A percentile compares a stretch with the other conserved stretches of the same genome.
Conservation (phyloP, 2,888 invertebrate genomes). For the Stenodera caucasica region DNA sequence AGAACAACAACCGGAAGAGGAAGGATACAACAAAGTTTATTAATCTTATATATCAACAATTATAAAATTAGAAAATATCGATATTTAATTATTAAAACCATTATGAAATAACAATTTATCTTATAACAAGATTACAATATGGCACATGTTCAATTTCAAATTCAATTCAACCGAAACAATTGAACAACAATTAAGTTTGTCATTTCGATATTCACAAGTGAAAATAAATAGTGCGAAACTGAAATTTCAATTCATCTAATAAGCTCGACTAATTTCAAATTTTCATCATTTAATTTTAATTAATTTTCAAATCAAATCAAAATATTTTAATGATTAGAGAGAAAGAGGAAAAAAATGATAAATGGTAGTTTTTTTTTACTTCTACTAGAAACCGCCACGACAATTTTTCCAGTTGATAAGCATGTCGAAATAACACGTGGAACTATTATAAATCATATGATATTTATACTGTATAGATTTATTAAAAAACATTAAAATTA, state of each 20-base stretch:
- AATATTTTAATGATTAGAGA: too few relatives aligned
- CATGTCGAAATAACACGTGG: slow-evolving; percentile 35
- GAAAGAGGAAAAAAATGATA: too few relatives aligned
- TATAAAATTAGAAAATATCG: not conserved
- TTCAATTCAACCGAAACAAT: not conserved
- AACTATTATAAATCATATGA: slow-evolving; percentile 34
- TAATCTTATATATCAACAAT: not conserved
- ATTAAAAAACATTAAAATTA: slow-evolving; percentile 32
- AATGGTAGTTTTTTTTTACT: too few relatives aligned
- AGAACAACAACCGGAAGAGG: not conserved
- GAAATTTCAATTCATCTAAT: not conserved
- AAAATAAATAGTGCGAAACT: not conserved
- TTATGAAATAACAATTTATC: not conserved
- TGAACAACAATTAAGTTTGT: not conserved
- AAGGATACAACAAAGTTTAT: not conserved
- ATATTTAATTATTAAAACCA: not conserved
- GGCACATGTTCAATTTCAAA: not conserved
- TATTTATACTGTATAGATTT: slow-evolving; percentile 37
- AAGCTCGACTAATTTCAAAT: not conserved
- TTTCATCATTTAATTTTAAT: not conserved
- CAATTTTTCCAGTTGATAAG: slow-evolving; percentile 36
- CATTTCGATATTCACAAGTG: not conserved
- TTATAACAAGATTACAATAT: not conserved
- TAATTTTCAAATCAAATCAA: too few relatives aligned
- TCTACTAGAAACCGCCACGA: slow-evolving; percentile 21